Conservation (phyloP, 2,797 vertebrate genomes). For the Enteromius radiatus region DNA sequence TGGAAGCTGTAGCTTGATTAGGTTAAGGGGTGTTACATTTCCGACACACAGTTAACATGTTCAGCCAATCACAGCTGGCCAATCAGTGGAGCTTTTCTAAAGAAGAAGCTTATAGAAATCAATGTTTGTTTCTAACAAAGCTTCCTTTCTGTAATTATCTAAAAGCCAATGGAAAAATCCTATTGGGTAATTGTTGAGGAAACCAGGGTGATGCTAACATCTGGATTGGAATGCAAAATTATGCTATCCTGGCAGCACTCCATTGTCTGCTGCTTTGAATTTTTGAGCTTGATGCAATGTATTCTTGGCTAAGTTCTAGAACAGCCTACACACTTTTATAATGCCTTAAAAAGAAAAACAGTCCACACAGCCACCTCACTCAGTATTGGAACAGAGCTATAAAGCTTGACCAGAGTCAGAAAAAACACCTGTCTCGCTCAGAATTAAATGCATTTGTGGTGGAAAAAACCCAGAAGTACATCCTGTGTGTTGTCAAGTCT, state of each 20-base stretch:
- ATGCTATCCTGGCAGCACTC: not conserved
- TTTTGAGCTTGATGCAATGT: not conserved
- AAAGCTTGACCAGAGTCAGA: not conserved
- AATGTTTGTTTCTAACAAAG: not conserved
- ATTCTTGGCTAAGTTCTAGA: not conserved
- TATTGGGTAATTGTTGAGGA: not conserved
- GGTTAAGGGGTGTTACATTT: not conserved
- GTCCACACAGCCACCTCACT: not conserved
- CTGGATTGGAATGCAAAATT: not conserved
- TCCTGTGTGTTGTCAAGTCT: slow-evolving; percentile 21
- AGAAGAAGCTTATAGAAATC: not conserved
- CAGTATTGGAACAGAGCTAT: not conserved
- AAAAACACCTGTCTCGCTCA: not conserved
- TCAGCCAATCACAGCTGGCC: not conserved
- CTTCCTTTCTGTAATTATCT: not conserved
- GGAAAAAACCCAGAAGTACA: not conserved
- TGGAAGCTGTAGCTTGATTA: not conserved
- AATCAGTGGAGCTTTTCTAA: not conserved
- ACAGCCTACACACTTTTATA: not conserved
- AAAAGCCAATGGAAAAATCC: not conserved
- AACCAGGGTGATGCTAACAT: not conserved
- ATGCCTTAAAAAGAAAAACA: not conserved
- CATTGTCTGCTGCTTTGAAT: not conserved
- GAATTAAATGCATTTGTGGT: not conserved
- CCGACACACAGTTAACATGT: not conserved